Evolutionary conservation across 1,140 invertebrate genomes (phyloP).

Genomic region (Drosophila funebris): DNA sequence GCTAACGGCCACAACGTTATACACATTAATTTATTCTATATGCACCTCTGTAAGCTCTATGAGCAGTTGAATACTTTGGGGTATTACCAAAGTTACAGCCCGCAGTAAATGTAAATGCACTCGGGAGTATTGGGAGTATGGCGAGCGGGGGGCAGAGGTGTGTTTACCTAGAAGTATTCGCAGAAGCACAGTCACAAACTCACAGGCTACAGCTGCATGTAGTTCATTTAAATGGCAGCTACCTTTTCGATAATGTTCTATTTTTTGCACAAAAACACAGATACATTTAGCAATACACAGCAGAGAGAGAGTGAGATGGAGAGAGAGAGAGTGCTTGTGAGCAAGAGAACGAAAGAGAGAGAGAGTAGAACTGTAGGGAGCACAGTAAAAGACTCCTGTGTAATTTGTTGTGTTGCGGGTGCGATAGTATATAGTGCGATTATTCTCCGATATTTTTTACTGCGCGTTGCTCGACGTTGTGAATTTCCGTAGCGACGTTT

Average conservation of each 20-base stretch:
- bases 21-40: not conserved
- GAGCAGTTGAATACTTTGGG: not conserved
- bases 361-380: not conserved
- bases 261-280: slow-evolving; percentile 65
- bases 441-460: slow-evolving; percentile 27
- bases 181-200: not conserved
- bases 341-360: not conserved
- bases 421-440: slow-evolving; percentile 24
- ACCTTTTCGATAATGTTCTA: slow-evolving; percentile 49
- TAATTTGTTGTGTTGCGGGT: slow-evolving; percentile 13
- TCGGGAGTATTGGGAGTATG: not conserved
- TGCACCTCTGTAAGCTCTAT: not conserved
- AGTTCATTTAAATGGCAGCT: slow-evolving; percentile 44
- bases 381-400: slow-evolving; percentile 1
- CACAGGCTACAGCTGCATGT: slow-evolving; percentile 34
- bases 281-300: slow-evolving; percentile 28
- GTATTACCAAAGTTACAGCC: not conserved
- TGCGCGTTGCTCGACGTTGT: slow-evolving; percentile 22
- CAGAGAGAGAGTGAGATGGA: not conserved
- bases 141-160: not conserved
- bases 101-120: slow-evolving; percentile 32
- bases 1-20: not conserved
- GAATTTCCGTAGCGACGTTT: slow-evolving; percentile 54
- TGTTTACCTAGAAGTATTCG: slow-evolving; percentile 36
- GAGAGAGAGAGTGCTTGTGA: not conserved